Evolutionary conservation across 2,797 vertebrate genomes (phyloP).

Genomic region (Iguana delicatissima): DNA sequence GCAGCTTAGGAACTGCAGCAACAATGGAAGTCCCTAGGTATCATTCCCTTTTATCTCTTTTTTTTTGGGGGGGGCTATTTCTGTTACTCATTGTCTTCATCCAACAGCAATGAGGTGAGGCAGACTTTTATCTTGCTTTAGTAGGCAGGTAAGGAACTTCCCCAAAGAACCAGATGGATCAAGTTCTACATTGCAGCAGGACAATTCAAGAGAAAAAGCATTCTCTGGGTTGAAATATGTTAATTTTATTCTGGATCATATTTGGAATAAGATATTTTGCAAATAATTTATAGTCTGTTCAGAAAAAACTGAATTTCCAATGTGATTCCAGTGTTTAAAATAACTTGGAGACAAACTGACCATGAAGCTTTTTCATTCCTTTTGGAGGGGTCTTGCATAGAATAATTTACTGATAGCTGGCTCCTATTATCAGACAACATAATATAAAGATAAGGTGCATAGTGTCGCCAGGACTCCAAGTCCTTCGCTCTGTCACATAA

Average conservation of each 20-base stretch:
- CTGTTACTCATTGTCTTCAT: not conserved
- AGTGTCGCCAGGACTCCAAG: not conserved
- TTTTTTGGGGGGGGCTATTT: no score
- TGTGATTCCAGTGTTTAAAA: not conserved
- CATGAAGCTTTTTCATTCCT: not conserved
- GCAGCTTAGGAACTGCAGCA: no score
- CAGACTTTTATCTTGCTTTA: not conserved
- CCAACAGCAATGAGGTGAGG: no score
- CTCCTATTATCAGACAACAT: not conserved
- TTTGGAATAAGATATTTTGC: not conserved
- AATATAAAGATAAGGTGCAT: not conserved
- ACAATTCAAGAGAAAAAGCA: not conserved
- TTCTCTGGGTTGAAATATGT: not conserved
- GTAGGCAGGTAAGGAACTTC: not conserved
- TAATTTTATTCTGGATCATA: not conserved
- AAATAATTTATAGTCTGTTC: not conserved
- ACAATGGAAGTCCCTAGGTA: no score
- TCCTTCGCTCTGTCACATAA: not conserved
- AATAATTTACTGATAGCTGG: not conserved
- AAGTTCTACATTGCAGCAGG: not conserved
- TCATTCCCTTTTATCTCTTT: no score
- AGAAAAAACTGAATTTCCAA: not conserved
- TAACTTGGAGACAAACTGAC: no score
- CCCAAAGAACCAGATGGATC: not conserved
- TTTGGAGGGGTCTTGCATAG: not conserved